phyloP scores from a whole-genome alignment of 2,113 vertebrate species.

The Symphodus melops region DNA sequence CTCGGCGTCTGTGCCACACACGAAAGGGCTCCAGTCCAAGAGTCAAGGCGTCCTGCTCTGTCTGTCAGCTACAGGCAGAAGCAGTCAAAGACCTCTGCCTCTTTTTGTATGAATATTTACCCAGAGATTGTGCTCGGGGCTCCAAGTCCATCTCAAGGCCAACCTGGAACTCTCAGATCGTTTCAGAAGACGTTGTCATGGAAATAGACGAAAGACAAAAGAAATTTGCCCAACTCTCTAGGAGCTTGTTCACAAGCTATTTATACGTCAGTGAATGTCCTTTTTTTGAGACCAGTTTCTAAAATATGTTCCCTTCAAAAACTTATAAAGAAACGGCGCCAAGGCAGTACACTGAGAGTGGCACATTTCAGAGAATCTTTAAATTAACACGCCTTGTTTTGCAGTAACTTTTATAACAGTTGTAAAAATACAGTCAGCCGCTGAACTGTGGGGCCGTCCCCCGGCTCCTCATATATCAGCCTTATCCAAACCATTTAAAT shows the following conservation, averaged over 20 bases:
- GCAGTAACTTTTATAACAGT: no score
- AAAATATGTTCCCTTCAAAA: no score
- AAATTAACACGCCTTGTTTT: no score
- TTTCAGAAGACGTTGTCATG: not conserved
- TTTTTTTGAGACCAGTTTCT: no score
- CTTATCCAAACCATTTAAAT: not conserved
- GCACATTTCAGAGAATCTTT: no score
- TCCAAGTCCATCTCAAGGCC: not conserved
- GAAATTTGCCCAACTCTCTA: no score
- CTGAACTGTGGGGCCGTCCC: not conserved
- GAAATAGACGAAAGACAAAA: not conserved
- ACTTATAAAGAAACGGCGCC: no score
- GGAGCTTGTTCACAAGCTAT: no score
- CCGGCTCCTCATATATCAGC: not conserved
- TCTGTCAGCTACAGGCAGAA: constrained; percentile 70
- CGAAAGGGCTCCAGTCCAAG: constrained; percentile 69
- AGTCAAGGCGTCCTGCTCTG: constrained; percentile 75
- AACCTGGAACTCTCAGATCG: not conserved
- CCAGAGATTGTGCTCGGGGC: not conserved
- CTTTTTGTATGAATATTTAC: not conserved
- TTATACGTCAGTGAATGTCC: no score
- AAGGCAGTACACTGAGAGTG: no score
- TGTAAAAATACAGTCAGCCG: no score
- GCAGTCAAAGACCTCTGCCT: constrained; percentile 59
- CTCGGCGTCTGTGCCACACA: constrained; percentile 79